Evolutionary conservation across 2,113 vertebrate genomes (phyloP).

Genomic region (Okapia johnstoni): DNA sequence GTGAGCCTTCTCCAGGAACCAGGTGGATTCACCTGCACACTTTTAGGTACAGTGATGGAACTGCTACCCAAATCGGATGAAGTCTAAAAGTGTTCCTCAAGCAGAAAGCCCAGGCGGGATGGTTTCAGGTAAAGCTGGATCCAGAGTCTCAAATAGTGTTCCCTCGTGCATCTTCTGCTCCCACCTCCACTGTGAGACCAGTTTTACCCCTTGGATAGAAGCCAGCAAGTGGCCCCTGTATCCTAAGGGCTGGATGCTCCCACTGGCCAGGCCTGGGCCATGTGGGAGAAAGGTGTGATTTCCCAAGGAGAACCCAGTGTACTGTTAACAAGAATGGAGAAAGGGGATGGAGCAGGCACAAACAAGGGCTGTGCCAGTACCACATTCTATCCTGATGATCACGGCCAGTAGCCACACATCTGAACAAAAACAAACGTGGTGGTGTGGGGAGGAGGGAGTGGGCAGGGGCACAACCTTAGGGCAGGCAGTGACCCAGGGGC

Average conservation of each 20-base stretch:
- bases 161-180: neutral
- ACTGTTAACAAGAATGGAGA: neutral
- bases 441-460: accelerated
- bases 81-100: neutral
- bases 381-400: accelerated
- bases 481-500: neutral
- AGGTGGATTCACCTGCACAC: neutral
- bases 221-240: accelerated
- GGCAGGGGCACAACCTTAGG: neutral
- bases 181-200: neutral
- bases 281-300: neutral
- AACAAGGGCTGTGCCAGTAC: accelerated
- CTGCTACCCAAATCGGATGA: neutral
- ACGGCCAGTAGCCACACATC: neutral
- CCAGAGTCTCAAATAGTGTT: neutral
- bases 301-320: accelerated
- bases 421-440: neutral
- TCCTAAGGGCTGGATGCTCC: accelerated
- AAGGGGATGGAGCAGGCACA: no score
- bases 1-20: neutral
- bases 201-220: neutral
- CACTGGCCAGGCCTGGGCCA: neutral
- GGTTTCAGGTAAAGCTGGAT: neutral
- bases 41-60: neutral
- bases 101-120: neutral